These are phyloP conservation scores for Chloroclysta siterata DNA, from an alignment of 2,888 invertebrate genomes.

Conservation along the genomic window DNA sequence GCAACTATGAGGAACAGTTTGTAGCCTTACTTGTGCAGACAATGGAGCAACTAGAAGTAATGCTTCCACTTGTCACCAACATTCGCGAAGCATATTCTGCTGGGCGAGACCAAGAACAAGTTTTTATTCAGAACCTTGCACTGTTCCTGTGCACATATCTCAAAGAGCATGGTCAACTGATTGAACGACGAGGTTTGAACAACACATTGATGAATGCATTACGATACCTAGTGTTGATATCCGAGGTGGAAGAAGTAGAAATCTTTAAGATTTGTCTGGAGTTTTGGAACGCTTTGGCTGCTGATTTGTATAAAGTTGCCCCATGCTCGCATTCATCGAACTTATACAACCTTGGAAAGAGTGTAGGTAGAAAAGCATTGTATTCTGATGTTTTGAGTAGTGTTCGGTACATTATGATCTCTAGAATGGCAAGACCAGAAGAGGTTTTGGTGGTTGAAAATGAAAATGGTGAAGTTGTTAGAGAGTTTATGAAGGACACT, in stretches of 20 bases:
- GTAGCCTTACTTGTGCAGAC: conserved; percentile 95
- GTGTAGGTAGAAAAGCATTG: conserved; percentile 87
- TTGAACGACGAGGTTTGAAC: conserved; percentile 92
- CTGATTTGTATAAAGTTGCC: conserved; percentile 95
- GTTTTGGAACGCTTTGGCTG: conserved; percentile 98
- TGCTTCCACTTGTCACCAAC: conserved; percentile 96
- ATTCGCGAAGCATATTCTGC: conserved; percentile 97
- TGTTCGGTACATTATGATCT: conserved; percentile 98
- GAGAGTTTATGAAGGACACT: conserved; percentile 99
- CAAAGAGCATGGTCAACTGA: conserved; percentile 96
- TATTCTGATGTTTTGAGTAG: conserved; percentile 93
- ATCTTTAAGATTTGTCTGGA: conserved; percentile 99
- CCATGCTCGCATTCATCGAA: conserved; percentile 86
- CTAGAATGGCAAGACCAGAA: conserved; percentile 99
- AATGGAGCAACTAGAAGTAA: conserved; percentile 95
- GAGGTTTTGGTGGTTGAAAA: conserved; percentile 99
- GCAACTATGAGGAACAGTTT: conserved; percentile 97
- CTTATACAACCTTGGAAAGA: conserved; percentile 71
- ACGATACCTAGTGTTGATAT: conserved; percentile 95
- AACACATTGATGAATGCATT: conserved; percentile 92
- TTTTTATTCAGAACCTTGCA: conserved; percentile 99
- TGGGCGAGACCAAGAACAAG: conserved; percentile 98
- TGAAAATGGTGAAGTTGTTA: conserved; percentile 99
- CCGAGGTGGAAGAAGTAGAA: conserved; percentile 99
- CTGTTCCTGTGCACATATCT: conserved; percentile 98